These are phyloP conservation scores for Ammodramus savannarum DNA, from an alignment of 2,113 vertebrate genomes.

Conservation along the genomic window DNA sequence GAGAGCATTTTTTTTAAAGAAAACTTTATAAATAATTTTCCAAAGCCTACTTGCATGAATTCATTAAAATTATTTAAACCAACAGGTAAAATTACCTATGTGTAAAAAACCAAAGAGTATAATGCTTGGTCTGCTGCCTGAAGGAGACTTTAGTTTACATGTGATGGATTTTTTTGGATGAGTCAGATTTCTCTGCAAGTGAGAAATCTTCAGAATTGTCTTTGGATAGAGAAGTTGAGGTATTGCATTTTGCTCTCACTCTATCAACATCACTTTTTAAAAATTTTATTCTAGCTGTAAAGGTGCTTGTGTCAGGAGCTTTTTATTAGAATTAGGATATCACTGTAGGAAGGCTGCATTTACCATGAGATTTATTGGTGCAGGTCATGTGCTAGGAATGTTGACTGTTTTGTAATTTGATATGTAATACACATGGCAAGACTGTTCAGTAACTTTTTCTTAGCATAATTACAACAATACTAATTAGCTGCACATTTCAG, in stretches of 20 bases:
- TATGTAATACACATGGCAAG: too few relatives aligned
- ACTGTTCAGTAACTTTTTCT: neutral
- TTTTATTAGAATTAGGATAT: neutral
- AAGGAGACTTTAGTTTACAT: neutral
- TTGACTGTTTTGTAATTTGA: neutral
- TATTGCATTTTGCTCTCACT: neutral
- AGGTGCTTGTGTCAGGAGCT: neutral
- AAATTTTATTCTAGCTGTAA: neutral
- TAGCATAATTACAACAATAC: neutral
- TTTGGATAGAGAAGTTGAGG: neutral
- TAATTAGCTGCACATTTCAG: neutral
- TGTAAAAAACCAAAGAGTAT: neutral
- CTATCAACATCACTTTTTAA: neutral
- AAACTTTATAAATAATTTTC: neutral
- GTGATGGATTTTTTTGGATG: neutral
- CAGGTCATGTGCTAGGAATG: neutral
- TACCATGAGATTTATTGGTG: neutral
- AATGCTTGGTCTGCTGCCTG: neutral
- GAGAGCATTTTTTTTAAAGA: neutral
- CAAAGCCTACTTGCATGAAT: neutral
- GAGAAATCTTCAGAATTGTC: neutral
- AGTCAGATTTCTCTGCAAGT: neutral
- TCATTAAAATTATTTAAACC: neutral
- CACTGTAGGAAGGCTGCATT: neutral
- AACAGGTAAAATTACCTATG: neutral